Conservation (phyloP, 2,888 invertebrate species). For the Epirrhoe alternata region DNA sequence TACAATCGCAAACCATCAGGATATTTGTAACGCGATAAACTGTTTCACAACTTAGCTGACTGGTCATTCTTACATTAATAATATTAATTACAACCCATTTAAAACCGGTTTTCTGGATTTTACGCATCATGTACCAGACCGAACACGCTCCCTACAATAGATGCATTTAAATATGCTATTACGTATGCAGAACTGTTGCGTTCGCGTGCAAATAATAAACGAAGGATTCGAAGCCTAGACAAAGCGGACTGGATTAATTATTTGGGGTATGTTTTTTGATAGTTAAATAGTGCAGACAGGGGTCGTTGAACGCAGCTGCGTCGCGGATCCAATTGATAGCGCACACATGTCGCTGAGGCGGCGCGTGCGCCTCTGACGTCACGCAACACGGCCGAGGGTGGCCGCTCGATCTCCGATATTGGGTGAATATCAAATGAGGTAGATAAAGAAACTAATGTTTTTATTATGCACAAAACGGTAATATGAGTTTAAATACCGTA, state of each 20-base stretch:
- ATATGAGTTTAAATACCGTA: not conserved
- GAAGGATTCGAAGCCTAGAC: conserved; percentile 69
- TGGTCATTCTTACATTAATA: conserved; percentile 19
- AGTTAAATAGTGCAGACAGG: conserved; percentile 59
- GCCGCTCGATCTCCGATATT: conserved; percentile 29
- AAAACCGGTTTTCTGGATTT: conserved; percentile 57
- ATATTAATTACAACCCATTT: conserved; percentile 50
- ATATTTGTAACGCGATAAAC: not conserved
- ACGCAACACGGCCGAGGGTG: conserved; percentile 52
- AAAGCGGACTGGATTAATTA: conserved; percentile 76
- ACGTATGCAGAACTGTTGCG: conserved; percentile 69
- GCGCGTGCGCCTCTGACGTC: conserved; percentile 66
- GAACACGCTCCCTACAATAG: conserved; percentile 56
- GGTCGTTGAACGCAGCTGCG: conserved; percentile 81
- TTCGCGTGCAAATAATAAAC: conserved; percentile 69
- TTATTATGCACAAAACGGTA: conserved; percentile 7
- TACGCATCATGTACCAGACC: conserved; percentile 43
- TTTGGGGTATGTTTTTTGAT: conserved; percentile 69
- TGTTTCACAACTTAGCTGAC: conserved; percentile 1
- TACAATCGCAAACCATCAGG: too few species aligned
- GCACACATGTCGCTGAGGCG: conserved; percentile 60
- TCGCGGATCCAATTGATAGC: conserved; percentile 80
- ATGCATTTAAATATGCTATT: conserved; percentile 65
- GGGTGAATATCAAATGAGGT: conserved; percentile 40
- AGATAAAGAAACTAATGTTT: conserved; percentile 13